Conservation (phyloP, 1,140 invertebrate species). For the Rhagoletis pomonella region DNA sequence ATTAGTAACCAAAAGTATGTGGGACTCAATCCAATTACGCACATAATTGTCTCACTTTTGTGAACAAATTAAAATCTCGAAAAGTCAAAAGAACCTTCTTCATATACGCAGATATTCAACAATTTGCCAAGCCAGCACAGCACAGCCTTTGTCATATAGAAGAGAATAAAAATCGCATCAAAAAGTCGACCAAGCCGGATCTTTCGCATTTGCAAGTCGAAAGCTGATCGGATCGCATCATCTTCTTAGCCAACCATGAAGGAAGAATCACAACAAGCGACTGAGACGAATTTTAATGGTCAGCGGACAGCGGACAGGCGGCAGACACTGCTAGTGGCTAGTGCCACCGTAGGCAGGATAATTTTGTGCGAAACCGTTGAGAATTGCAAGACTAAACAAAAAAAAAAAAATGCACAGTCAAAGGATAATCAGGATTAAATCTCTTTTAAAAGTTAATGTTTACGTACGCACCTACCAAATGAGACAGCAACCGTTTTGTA, state of each 20-base stretch:
- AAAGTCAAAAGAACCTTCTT: constrained; percentile 56
- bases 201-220: constrained; percentile 47
- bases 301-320: neutral
- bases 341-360: neutral
- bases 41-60: constrained; percentile 58
- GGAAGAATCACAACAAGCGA: constrained; percentile 14
- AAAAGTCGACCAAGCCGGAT: constrained; percentile 56
- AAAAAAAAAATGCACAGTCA: constrained; percentile 54
- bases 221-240: neutral
- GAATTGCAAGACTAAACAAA: neutral
- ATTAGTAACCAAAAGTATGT: neutral
- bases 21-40: constrained; percentile 57
- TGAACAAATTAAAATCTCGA: constrained; percentile 59
- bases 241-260: constrained; percentile 12
- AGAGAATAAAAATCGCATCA: constrained; percentile 58
- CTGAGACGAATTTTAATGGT: neutral
- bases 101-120: constrained; percentile 30
- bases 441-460: constrained; percentile 61
- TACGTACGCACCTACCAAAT: constrained; percentile 58
- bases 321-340: neutral
- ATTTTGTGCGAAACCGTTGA: constrained; percentile 7
- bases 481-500: neutral
- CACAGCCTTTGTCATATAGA: constrained; percentile 17
- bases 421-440: constrained; percentile 60
- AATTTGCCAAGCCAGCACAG: neutral